Evolutionary conservation across 2,113 vertebrate genomes (phyloP).

Genomic region (Clarias gariepinus): DNA sequence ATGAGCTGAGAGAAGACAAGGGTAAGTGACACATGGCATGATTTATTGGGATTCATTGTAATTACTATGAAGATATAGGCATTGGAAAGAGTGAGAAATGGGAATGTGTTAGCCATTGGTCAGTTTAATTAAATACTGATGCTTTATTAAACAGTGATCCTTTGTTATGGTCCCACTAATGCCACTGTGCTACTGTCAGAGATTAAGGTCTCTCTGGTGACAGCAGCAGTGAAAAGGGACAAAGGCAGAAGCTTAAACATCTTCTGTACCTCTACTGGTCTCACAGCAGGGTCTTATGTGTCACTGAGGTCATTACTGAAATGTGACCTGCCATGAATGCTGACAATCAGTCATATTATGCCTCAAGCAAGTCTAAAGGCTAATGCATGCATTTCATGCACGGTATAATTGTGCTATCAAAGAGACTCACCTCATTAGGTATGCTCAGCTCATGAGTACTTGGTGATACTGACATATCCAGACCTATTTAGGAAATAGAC

Average conservation of each 20-base stretch:
- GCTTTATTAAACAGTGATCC: neutral
- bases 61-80: neutral
- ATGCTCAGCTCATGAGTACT: slow-evolving; percentile 93
- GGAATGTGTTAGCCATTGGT: neutral
- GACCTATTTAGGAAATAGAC: slow-evolving; percentile 79
- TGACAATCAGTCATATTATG: slow-evolving; percentile 27
- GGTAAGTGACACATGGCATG: slow-evolving; percentile 50
- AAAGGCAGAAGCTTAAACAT: slow-evolving; percentile 13
- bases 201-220: slow-evolving; percentile 17
- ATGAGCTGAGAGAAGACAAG: slow-evolving; percentile 78
- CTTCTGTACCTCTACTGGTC: neutral
- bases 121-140: neutral
- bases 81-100: neutral
- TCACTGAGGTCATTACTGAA: slow-evolving; percentile 33
- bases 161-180: neutral
- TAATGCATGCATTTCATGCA: slow-evolving; percentile 12
- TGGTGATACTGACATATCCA: slow-evolving; percentile 83
- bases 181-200: neutral
- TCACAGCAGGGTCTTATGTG: slow-evolving; percentile 5
- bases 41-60: neutral
- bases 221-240: neutral
- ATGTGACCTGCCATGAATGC: slow-evolving; percentile 13
- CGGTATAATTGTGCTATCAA: neutral
- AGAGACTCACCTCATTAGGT: slow-evolving; percentile 90
- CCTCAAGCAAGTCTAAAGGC: neutral